Evolutionary conservation across 2,797 vertebrate species (phyloP).

Genomic region (Semotilus atromaculatus): DNA sequence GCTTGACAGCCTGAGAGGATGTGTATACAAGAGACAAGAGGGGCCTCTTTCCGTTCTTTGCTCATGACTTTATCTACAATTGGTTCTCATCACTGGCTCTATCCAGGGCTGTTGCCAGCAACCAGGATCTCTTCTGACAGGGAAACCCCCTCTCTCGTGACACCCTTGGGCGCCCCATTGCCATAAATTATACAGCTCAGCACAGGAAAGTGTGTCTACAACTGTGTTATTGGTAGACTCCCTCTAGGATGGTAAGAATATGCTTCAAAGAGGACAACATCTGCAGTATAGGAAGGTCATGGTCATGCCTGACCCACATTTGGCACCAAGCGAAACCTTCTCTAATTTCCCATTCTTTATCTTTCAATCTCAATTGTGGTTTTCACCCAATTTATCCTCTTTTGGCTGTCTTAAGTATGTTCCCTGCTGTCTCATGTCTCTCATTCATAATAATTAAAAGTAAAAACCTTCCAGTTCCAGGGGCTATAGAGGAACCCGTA

Average conservation of each 20-base stretch:
- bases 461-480: constrained; percentile 29
- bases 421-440: neutral
- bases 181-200: constrained; percentile 46
- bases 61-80: constrained; percentile 29
- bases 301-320: constrained; percentile 48
- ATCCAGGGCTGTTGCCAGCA: constrained; percentile 13
- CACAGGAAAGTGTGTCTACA: constrained; percentile 29
- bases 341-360: constrained; percentile 6
- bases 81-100: neutral
- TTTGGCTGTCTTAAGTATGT: constrained; percentile 6
- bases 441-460: constrained; percentile 34
- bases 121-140: constrained; percentile 47
- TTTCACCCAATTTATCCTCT: constrained; percentile 15
- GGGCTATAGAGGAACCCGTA: constrained; percentile 9
- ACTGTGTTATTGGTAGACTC: constrained; percentile 45
- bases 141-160: constrained; percentile 39
- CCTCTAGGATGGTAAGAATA: constrained; percentile 54
- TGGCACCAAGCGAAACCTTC: constrained; percentile 24
- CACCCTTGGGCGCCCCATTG: constrained; percentile 7
- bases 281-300: constrained; percentile 48
- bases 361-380: constrained; percentile 21
- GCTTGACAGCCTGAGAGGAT: constrained; percentile 40
- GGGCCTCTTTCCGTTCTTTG: constrained; percentile 33
- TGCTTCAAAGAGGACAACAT: constrained; percentile 54
- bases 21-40: constrained; percentile 34